Percentiles rank a stretch among this genome's conserved stretches.
Evolutionary conservation across 1,140 invertebrate species (phyloP).

Genomic region (Apis mellifera): DNA sequence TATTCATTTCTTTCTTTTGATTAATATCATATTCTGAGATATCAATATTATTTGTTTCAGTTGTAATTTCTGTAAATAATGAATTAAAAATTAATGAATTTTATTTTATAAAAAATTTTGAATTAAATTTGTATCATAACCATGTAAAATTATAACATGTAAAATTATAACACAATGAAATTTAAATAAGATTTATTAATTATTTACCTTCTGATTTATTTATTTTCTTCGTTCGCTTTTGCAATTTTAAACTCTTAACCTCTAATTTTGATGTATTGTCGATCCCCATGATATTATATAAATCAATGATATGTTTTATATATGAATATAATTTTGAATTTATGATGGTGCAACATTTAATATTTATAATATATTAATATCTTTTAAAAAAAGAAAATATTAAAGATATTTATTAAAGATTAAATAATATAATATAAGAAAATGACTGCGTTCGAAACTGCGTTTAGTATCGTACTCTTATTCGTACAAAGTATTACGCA

Average conservation of each 20-base stretch:
- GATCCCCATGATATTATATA: slow-evolving; percentile 17
- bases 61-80: not conserved
- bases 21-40: not conserved
- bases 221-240: slow-evolving; percentile 28
- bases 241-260: slow-evolving; percentile 46
- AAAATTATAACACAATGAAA: not conserved
- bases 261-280: slow-evolving; percentile 32
- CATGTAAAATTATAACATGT: no score
- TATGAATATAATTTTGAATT: not conserved
- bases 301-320: not conserved
- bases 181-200: not conserved
- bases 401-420: not conserved
- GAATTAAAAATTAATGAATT: not conserved
- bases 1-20: not conserved
- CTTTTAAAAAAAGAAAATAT: no score
- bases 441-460: not conserved
- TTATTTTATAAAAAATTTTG: not conserved
- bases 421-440: not conserved
- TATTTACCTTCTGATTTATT: slow-evolving; percentile 24
- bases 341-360: not conserved
- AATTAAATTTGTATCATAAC: not conserved
- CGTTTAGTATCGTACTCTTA: not conserved
- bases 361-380: not conserved
- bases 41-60: not conserved
- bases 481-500: not conserved